A percentile compares a stretch with the other conserved stretches of the same genome.
phyloP scores from a whole-genome alignment of 2,888 invertebrate genomes.

The Conops quadrifasciatus region DNA sequence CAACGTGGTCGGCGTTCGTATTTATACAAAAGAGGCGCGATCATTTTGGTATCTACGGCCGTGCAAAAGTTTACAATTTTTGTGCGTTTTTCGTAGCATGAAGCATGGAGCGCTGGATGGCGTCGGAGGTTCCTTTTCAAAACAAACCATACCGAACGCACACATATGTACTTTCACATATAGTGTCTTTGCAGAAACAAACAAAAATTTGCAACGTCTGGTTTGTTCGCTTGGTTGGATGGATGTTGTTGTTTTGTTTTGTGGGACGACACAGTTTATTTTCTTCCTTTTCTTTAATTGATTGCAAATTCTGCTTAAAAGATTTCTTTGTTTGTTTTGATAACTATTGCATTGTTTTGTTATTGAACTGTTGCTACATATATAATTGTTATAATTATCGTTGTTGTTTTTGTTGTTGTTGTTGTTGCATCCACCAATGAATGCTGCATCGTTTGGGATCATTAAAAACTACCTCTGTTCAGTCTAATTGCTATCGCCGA shows the following conservation, averaged over 20 bases:
- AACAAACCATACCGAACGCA: background rate
- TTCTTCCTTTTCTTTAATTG: background rate
- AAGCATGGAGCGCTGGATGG: constrained; percentile 28
- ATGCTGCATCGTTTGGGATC: too few relatives aligned
- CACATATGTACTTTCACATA: constrained; percentile 1
- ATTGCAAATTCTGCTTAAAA: constrained; percentile 8
- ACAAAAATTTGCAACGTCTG: background rate
- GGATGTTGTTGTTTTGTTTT: background rate
- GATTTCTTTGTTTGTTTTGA: too few relatives aligned
- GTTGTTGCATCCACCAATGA: too few relatives aligned
- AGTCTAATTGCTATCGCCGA: too few relatives aligned
- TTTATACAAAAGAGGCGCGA: constrained; percentile 55
- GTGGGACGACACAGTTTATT: constrained; percentile 31
- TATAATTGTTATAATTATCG: too few relatives aligned
- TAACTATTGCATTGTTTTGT: too few relatives aligned
- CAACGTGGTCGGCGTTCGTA: constrained; percentile 57
- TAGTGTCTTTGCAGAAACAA: background rate
- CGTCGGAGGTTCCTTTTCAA: constrained; percentile 25
- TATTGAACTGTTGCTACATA: too few relatives aligned
- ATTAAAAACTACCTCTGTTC: too few relatives aligned
- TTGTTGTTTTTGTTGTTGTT: too few relatives aligned
- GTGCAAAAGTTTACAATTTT: constrained; percentile 21
- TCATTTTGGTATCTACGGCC: background rate
- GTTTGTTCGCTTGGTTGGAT: background rate
- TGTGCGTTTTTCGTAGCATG: constrained; percentile 22